Evolutionary conservation across 2,113 vertebrate genomes (phyloP), one percentile per base, ranked within the genome.

Genomic region (Oncorhynchus kisutch): DNA sequence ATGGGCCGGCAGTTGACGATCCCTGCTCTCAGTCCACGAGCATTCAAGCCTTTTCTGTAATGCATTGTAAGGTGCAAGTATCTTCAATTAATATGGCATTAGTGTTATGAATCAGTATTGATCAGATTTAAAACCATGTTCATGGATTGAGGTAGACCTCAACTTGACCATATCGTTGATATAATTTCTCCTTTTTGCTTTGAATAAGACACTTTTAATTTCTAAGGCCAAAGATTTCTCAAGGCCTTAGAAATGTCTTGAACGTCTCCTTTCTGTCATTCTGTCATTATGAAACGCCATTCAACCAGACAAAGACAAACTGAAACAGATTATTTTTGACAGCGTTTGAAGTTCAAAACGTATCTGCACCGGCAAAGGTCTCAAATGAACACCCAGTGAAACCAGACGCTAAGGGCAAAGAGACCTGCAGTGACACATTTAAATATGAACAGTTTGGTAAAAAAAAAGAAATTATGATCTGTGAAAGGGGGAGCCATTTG

Each of bases 391-490:
- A 82, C 78, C 27, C 31, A 62, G 59, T 29, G 22, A 72, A 79
- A 82, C 60, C 78, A 70, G 24, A 73, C 74, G 71, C 80, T 77
- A 54, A 39, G 70, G 82, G 78, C 76, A 57, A 81, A 71, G 69
- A 73, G 79, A 62, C 34, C 48, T 1, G 25, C 75, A 29, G 78
- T 70, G 6, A 76, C 71, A 68, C 74, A 89, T 91, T 85, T 90
- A 78, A 90, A 88, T 90, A 87, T 75, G 81, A 91, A 86, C 83
- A 39, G 78, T 82, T 75, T 72, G 59, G 86, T 81, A 48, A 74
- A 74, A 89, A 88, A 64, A 71, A 73, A 88, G 87, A 91, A 90
- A 91, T 91, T 88, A 81, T 84, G 92, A 92, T 89, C 82, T 72
- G 81, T 88, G 27, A 79, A 90, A 60, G 64, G 54, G 71, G 84